These are phyloP conservation scores for Gyps fulvus DNA, from an alignment of 2,113 vertebrate genomes.

Conservation along the genomic window DNA sequence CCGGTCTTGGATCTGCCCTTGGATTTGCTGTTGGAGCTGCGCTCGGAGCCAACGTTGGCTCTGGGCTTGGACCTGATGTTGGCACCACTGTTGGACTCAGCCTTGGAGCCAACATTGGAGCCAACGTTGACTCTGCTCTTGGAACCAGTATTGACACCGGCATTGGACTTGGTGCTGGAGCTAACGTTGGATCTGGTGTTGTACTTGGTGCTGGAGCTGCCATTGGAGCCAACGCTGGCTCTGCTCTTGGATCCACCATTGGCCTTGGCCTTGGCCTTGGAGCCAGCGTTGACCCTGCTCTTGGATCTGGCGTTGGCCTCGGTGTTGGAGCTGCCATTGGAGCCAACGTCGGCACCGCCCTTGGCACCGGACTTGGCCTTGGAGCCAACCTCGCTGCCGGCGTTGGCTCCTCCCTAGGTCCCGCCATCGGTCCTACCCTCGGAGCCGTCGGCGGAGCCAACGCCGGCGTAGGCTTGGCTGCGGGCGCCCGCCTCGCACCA, in stretches of 20 bases:
- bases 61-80: background rate
- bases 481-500: rapidly evolving
- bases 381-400: background rate
- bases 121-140: background rate
- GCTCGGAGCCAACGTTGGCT: rapidly evolving
- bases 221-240: background rate
- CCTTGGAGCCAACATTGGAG: background rate
- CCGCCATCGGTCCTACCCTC: background rate
- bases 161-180: background rate
- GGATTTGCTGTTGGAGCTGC: background rate
- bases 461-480: background rate
- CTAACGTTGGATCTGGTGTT: background rate
- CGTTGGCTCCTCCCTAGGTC: background rate
- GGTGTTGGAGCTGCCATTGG: background rate
- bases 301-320: background rate
- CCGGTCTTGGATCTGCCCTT: background rate
- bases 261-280: background rate
- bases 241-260: background rate
- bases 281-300: background rate
- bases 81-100: background rate
- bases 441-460: background rate
- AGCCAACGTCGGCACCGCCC: background rate
- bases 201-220: background rate
- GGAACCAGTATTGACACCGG: background rate
- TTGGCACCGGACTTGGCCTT: background rate